Evolutionary conservation across 2,888 invertebrate genomes (phyloP).

Genomic region (Rhagophthalmus giganteus): DNA sequence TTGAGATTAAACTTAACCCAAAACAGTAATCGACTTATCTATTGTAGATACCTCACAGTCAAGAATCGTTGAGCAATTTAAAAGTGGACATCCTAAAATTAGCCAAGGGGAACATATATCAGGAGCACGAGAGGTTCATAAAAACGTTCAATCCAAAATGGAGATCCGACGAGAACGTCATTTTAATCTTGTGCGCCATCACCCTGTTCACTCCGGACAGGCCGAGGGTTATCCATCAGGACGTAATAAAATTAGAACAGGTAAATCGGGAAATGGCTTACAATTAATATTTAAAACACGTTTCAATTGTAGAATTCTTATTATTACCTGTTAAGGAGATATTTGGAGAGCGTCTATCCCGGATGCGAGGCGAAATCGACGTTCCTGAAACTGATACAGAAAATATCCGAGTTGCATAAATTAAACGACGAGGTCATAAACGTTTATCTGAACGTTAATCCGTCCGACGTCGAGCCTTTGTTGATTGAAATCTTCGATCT

Average conservation of each 20-base stretch:
- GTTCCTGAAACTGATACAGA: constrained; percentile 85
- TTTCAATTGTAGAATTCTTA: constrained; percentile 73
- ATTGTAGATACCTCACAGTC: constrained; percentile 73
- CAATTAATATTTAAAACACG: no score
- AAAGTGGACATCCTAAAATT: constrained; percentile 89
- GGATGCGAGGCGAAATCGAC: constrained; percentile 87
- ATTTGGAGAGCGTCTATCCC: constrained; percentile 79
- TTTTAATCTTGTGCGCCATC: constrained; percentile 89
- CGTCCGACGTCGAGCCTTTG: constrained; percentile 86
- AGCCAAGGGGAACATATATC: constrained; percentile 86
- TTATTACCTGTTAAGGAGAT: constrained; percentile 83
- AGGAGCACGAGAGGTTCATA: constrained; percentile 83
- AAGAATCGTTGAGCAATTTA: constrained; percentile 75
- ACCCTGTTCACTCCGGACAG: constrained; percentile 86
- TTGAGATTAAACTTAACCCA: no score
- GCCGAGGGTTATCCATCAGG: constrained; percentile 76
- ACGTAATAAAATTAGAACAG: constrained; percentile 85
- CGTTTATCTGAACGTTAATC: constrained; percentile 91
- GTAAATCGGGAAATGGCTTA: no score
- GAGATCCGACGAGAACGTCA: constrained; percentile 85
- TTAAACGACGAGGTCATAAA: constrained; percentile 90
- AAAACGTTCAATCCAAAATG: constrained; percentile 83
- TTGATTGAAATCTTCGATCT: constrained; percentile 95
- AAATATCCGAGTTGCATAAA: constrained; percentile 85
- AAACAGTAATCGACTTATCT: no score